Conservation (phyloP, 2,888 invertebrate genomes). For the Nomada flava region DNA sequence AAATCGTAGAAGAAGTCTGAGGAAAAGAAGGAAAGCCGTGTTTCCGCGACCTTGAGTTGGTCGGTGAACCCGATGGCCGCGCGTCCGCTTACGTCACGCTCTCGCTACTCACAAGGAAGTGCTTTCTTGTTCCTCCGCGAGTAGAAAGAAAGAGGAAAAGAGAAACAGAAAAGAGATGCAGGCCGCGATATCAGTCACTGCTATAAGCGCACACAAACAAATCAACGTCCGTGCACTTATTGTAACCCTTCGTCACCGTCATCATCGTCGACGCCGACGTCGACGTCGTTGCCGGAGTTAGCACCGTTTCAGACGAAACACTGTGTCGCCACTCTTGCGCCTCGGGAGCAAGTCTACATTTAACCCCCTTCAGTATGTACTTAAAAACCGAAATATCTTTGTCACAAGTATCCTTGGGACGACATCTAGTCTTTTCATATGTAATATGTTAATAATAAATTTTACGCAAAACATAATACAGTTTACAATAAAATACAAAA, state of each 20-base stretch:
- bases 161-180: conserved; percentile 24
- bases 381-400: no score
- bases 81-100: conserved; percentile 58
- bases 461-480: no score
- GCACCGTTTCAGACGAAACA: no score
- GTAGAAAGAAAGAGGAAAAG: conserved; percentile 17
- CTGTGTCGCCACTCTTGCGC: no score
- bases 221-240: conserved; percentile 25
- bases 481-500: no score
- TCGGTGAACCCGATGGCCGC: conserved; percentile 54
- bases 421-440: no score
- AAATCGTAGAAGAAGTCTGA: neutral
- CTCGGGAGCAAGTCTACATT: no score
- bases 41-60: conserved; percentile 59
- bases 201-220: conserved; percentile 27
- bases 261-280: no score
- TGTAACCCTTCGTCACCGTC: conserved; percentile 11
- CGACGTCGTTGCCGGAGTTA: neutral
- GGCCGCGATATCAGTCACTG: conserved; percentile 24
- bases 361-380: no score
- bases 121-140: conserved; percentile 46
- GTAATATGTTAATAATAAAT: no score
- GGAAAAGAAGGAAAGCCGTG: conserved; percentile 37
- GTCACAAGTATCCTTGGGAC: no score
- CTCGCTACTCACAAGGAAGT: conserved; percentile 58